Evolutionary conservation across 2,113 vertebrate species (phyloP), one percentile per base, ranked within the genome.

Genomic region (Sylvia atricapilla): DNA sequence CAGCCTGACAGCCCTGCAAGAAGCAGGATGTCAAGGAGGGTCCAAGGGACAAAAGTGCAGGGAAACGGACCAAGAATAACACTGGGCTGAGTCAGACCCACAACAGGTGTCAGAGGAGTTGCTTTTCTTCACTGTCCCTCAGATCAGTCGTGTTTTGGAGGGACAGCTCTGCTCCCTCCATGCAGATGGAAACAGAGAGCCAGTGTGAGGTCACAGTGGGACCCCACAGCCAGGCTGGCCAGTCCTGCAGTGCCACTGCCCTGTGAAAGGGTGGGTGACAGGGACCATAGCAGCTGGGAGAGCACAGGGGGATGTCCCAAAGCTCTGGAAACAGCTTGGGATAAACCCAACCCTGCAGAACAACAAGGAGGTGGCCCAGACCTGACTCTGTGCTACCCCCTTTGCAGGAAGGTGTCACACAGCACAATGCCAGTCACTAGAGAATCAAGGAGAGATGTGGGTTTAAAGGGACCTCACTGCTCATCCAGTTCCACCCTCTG

Each of bases 321-420:
- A 43, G 47, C 27, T 43, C 73, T 50, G 44, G 24, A 4, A 35
- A 23, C 28, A 67, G 44, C 44, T 10, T 21, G 9, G 1, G 14
- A 33, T 11, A 63, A 87, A 83, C 27, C 13, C 52, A 53, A 13
- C 3, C 19, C 39, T 53, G 47, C 28, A 70, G 72, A 63, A 49
- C 10, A 56, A 63, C 10, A 14, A 56, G 30, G 37, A 70, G n/a
- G 13, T 4, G 28, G 43, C 50, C 70, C 69, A 39, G 76, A 47
- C 6, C 37, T 0, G 0, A 41, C 9, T 10, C 31, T 0, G 17
- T 1, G 1, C 21, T 24, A 49, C 13, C 7, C 7, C 17, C 8
- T 11, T 12, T 7, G 8, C 28, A n/a, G 24, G 4, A 59, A 43
- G 17, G 31, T n/a, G 52, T 25, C 76, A 49, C 2, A 5, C n/a